These are phyloP conservation scores for Leptinotarsa lineolata DNA, from an alignment of 1,140 invertebrate genomes.

Conservation along the genomic window DNA sequence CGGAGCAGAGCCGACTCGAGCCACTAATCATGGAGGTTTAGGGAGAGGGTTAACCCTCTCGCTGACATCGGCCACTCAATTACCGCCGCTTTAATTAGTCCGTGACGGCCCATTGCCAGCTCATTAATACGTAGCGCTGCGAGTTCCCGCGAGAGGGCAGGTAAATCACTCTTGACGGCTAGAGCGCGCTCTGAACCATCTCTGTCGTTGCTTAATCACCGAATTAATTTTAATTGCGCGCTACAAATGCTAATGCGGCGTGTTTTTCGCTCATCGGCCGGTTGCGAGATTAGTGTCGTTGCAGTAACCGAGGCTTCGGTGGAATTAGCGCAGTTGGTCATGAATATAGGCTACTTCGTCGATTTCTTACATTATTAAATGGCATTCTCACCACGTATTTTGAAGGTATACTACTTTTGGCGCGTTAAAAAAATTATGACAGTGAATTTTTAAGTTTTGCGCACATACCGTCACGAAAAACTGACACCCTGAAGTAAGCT, in stretches of 20 bases:
- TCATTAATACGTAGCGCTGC: slow-evolving; percentile 50
- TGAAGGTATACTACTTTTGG: no score
- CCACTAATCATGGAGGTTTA: slow-evolving; percentile 50
- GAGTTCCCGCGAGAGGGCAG: slow-evolving; percentile 47
- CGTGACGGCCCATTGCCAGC: slow-evolving; percentile 54
- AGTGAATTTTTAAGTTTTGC: no score
- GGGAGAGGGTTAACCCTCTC: slow-evolving; percentile 49
- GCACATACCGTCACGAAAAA: no score
- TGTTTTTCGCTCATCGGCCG: slow-evolving; percentile 33
- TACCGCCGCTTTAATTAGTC: slow-evolving; percentile 54
- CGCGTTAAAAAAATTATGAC: no score
- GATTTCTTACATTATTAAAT: no score
- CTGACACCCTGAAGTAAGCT: no score
- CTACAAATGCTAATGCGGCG: slow-evolving; percentile 41
- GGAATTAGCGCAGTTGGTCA: neutral
- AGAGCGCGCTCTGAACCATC: slow-evolving; percentile 37
- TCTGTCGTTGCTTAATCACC: slow-evolving; percentile 48
- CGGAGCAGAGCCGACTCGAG: slow-evolving; percentile 14
- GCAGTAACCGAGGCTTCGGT: neutral
- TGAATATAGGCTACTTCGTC: no score
- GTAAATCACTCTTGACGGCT: slow-evolving; percentile 51
- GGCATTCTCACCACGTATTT: no score
- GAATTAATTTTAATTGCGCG: slow-evolving; percentile 52
- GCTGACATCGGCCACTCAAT: slow-evolving; percentile 55
- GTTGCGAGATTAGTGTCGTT: neutral